phyloP scores from a whole-genome alignment of 2,797 vertebrate species.

The Chaetodon trifasciatus region DNA sequence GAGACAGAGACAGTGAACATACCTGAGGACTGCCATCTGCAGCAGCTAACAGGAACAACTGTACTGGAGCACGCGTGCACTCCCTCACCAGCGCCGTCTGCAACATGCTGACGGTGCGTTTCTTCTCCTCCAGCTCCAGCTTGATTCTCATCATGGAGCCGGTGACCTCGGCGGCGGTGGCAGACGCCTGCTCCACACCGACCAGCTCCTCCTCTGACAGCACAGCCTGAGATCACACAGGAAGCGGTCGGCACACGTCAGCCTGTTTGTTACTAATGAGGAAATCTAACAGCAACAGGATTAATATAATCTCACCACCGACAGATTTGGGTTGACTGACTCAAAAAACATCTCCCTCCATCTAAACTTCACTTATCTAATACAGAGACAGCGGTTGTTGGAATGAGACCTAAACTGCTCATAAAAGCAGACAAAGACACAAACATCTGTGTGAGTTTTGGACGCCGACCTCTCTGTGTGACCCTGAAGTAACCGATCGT shows the following conservation, averaged over 20 bases:
- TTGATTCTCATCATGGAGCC: slow-evolving; percentile 90
- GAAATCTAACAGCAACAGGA: background rate
- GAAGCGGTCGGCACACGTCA: background rate
- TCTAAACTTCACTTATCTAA: background rate
- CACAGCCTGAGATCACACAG: slow-evolving; percentile 75
- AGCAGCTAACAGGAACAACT: background rate
- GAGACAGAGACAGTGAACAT: background rate
- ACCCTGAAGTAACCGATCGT: slow-evolving; percentile 86
- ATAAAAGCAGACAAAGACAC: background rate
- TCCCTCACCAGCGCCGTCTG: slow-evolving; percentile 91
- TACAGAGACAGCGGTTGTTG: no score
- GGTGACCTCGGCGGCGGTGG: slow-evolving; percentile 88
- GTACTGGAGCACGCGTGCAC: background rate
- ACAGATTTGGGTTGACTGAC: background rate
- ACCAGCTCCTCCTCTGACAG: slow-evolving; percentile 88
- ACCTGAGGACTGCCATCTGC: background rate
- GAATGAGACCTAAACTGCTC: background rate
- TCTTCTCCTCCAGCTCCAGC: slow-evolving; percentile 95
- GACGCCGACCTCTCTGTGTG: slow-evolving; percentile 85
- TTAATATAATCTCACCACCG: background rate
- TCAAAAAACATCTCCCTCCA: background rate
- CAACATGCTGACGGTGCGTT: slow-evolving; percentile 88
- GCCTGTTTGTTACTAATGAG: background rate
- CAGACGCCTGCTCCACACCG: slow-evolving; percentile 86
- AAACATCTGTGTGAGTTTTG: no score